phyloP scores from a whole-genome alignment of 2,113 vertebrate species.

The Herpailurus yagouaroundi region DNA sequence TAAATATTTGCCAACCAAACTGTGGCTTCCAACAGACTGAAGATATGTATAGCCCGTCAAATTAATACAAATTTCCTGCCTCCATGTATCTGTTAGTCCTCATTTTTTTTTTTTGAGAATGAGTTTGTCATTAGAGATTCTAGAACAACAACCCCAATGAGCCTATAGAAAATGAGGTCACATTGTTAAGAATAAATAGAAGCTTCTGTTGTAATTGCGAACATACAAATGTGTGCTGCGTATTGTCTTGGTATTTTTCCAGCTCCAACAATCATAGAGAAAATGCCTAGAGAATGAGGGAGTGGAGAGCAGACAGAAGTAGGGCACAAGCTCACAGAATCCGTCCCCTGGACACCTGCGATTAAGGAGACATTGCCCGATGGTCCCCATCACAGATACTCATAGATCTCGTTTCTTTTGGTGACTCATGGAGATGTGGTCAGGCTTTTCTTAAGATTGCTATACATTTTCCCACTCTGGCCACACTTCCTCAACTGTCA shows the following conservation, averaged over 20 bases:
- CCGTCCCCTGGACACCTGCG: rapidly evolving
- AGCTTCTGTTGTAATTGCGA: rapidly evolving
- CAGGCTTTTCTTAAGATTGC: slow-evolving; percentile 50
- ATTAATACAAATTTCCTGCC: neutral
- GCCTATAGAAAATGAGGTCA: slow-evolving; percentile 56
- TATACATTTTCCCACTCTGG: slow-evolving; percentile 10
- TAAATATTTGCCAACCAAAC: neutral
- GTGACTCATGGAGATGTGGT: slow-evolving; percentile 29
- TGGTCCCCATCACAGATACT: neutral
- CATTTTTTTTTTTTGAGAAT: slow-evolving; percentile 61
- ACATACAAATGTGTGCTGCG: neutral
- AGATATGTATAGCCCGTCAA: neutral
- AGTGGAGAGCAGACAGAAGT: neutral
- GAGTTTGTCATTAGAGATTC: slow-evolving; percentile 11
- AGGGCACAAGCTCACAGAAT: neutral
- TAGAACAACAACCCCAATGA: slow-evolving; percentile 16
- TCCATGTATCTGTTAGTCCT: slow-evolving; percentile 46
- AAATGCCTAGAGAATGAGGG: neutral
- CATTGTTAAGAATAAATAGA: slow-evolving; percentile 28
- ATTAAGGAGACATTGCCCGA: neutral
- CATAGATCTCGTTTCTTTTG: neutral
- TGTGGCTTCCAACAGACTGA: neutral
- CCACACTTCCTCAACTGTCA: slow-evolving; percentile 62
- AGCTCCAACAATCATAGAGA: neutral
- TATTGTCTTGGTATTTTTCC: neutral